These are phyloP conservation scores for Pimephales promelas DNA, from an alignment of 2,113 vertebrate genomes.

Conservation along the genomic window DNA sequence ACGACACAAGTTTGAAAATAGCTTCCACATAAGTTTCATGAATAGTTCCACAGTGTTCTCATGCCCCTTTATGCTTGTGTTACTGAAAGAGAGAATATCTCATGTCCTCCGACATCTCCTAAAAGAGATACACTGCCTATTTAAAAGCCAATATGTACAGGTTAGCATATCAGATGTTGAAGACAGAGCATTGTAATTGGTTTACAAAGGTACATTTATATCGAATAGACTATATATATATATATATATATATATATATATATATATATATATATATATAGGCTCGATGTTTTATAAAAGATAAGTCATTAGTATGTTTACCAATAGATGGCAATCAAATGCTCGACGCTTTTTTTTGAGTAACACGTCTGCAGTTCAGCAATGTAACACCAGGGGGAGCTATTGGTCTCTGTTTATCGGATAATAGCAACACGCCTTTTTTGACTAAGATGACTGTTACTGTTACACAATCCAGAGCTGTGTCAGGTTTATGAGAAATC, in stretches of 20 bases:
- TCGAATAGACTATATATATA: not conserved
- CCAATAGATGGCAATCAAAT: conserved; percentile 14
- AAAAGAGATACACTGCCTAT: not conserved
- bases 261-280: not conserved
- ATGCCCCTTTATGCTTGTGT: not conserved
- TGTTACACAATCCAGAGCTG: conserved; percentile 22
- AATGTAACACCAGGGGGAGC: not conserved
- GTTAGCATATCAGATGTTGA: not conserved
- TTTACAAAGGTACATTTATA: not conserved
- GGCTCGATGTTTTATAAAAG: not conserved
- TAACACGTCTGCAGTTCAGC: not conserved
- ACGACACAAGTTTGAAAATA: conserved; percentile 20
- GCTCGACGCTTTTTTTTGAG: not conserved
- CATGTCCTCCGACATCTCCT: not conserved
- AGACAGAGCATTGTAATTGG: not conserved
- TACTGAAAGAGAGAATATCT: not conserved
- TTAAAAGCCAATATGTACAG: not conserved
- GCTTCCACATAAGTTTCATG: not conserved
- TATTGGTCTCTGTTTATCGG: not conserved
- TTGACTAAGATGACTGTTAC: not conserved
- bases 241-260: too few species aligned
- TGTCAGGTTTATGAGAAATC: conserved; percentile 16
- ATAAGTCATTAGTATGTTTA: not conserved
- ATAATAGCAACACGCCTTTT: not conserved
- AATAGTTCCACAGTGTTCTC: not conserved